Evolutionary conservation across 2,113 vertebrate species (phyloP), one percentile per base, ranked within the genome.

Genomic region (Xyrauchen texanus): DNA sequence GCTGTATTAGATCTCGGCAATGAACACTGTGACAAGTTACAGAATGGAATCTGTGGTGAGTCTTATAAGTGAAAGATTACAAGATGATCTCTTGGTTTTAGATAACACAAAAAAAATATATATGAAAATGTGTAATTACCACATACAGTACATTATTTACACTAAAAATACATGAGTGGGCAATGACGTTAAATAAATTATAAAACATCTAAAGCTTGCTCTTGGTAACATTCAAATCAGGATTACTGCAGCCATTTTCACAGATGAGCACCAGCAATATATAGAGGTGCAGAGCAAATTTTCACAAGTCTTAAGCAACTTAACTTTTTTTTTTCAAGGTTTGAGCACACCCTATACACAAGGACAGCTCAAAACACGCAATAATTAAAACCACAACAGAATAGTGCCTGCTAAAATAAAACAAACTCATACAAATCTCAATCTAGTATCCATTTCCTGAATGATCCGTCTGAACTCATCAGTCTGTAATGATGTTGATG

Each of bases 91-190:
- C 84, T 76, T 85, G 85, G 84, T 89, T 86, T 91, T 85, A 88
- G 91, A 91, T 46, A 82, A 83, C 60, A 63, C 74, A 67, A 86
- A 88, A 87, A 87, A 86, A 34, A 34, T 1, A 62, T 83, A 87
- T 90, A 88, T 86, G 85, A 89, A 87, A 86, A 90, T 88, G 89
- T 90, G 90, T 76, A 81, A 78, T 69, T 81, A 77, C 87, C 64
- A 78, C 89, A 82, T 90, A 92, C 87, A 91, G 86, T 91, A 90
- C 87, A 91, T 87, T 93, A 93, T 94, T 91, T 94, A 93, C 93
- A 94, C 85, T 86, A 90, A 88, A 55, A 91, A 91, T 84, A 84
- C 68, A 87, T 55, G 61, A 77, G 58, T 75, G 74, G 85, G 79
- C 77, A 71, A 85, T 86, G 81, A 83, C 71, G 70, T 85, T 75